These are phyloP conservation scores for Macrostomum lignano DNA, from an alignment of 1,140 invertebrate species.

Conservation along the genomic window DNA sequence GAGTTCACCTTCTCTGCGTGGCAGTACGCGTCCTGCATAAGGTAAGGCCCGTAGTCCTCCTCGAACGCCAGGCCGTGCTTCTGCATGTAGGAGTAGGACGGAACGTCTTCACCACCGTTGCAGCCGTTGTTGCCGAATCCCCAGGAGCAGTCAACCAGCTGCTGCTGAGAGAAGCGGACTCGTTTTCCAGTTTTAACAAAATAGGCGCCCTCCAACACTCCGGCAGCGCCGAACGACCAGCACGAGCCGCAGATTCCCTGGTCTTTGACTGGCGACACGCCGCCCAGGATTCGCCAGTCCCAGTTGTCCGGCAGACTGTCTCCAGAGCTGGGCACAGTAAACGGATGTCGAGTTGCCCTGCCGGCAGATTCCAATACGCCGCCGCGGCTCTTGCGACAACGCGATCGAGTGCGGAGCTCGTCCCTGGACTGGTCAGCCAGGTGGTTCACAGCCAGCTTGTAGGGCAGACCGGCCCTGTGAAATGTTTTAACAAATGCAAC, in stretches of 20 bases:
- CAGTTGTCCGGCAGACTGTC: constrained; percentile 7
- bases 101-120: constrained; percentile 24
- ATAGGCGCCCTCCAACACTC: constrained; percentile 65
- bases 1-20: constrained; percentile 41
- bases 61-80: too few relatives aligned
- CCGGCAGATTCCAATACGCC: too few relatives aligned
- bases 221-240: constrained; percentile 33
- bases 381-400: too few relatives aligned
- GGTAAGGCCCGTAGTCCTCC: too few relatives aligned
- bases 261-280: constrained; percentile 25
- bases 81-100: too few relatives aligned
- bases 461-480: too few relatives aligned
- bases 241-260: constrained; percentile 22
- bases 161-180: constrained; percentile 69
- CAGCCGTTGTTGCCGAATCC: constrained; percentile 22
- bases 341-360: too few relatives aligned
- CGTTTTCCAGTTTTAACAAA: constrained; percentile 47
- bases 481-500: too few relatives aligned
- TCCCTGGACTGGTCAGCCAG: too few relatives aligned
- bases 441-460: too few relatives aligned
- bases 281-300: constrained; percentile 23
- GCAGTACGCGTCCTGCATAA: constrained; percentile 53
- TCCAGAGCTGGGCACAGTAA: constrained; percentile 1
- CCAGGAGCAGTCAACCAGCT: constrained; percentile 72
- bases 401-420: too few relatives aligned